Evolutionary conservation across 2,797 vertebrate species (phyloP).

Genomic region (Silurus aristotelis): DNA sequence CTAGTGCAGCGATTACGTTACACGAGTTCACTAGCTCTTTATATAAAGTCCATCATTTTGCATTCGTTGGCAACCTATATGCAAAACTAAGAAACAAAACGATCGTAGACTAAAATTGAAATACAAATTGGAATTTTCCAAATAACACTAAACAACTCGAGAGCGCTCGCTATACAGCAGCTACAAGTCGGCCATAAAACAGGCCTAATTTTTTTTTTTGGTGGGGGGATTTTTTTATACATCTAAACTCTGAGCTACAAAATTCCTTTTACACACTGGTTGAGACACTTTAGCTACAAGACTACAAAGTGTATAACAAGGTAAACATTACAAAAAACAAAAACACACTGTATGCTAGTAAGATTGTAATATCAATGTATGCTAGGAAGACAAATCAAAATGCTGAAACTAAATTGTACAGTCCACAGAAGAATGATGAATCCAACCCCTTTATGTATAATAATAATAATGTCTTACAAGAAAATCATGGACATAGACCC

Average conservation of each 20-base stretch:
- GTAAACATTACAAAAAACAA: neutral
- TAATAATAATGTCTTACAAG: neutral
- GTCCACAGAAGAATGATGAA: constrained; percentile 61
- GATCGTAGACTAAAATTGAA: constrained; percentile 38
- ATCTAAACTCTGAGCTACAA: neutral
- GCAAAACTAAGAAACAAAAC: constrained; percentile 6
- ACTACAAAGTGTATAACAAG: neutral
- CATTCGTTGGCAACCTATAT: constrained; percentile 49
- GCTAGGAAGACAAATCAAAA: constrained; percentile 14
- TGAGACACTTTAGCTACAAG: constrained; percentile 8
- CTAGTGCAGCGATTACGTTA: constrained; percentile 18
- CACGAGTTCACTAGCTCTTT: constrained; percentile 19
- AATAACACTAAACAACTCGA: neutral
- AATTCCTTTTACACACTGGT: constrained; percentile 5
- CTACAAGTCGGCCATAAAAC: constrained; percentile 31
- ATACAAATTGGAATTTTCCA: neutral
- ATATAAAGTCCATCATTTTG: constrained; percentile 28
- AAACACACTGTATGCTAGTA: neutral
- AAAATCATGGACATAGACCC: neutral
- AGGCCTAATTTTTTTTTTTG: neutral
- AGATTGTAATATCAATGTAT: neutral
- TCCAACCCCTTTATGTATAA: neutral
- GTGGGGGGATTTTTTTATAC: neutral
- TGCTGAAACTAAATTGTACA: neutral
- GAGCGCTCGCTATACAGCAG: constrained; percentile 16